These are phyloP conservation scores for Phymorhynchus buccinoides DNA, from an alignment of 1,140 invertebrate species.

Conservation along the genomic window DNA sequence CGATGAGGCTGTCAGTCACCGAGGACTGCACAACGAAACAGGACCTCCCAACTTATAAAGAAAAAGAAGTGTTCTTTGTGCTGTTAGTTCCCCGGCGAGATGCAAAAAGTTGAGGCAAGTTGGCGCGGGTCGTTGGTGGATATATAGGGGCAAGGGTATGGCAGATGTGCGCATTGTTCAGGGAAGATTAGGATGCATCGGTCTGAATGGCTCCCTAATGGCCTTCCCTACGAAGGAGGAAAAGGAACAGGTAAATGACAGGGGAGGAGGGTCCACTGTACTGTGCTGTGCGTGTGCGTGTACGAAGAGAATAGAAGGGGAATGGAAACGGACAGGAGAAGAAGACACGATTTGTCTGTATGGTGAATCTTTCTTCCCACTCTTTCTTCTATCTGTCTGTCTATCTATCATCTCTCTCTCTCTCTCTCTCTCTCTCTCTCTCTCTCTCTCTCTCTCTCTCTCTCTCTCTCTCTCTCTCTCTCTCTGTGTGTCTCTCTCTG, in stretches of 20 bases:
- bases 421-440: slow-evolving; percentile 17
- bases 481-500: not conserved
- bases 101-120: not conserved
- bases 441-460: not conserved
- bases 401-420: not conserved
- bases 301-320: too few relatives aligned
- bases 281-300: too few relatives aligned
- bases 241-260: not conserved
- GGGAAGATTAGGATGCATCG: not conserved
- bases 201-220: not conserved
- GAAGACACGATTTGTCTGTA: too few relatives aligned
- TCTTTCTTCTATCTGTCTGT: not conserved
- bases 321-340: too few relatives aligned
- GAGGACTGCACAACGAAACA: too few relatives aligned
- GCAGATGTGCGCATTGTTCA: not conserved
- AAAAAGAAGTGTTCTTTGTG: not conserved
- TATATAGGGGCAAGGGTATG: not conserved
- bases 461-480: not conserved
- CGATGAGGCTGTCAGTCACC: not conserved
- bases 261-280: not conserved
- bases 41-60: too few relatives aligned
- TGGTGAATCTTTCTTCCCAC: too few relatives aligned
- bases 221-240: not conserved
- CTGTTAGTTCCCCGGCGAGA: not conserved
- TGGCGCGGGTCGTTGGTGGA: too few relatives aligned